phyloP scores from a whole-genome alignment of 92 coral and sea anemone species.

The Bergia puertoricense region DNA sequence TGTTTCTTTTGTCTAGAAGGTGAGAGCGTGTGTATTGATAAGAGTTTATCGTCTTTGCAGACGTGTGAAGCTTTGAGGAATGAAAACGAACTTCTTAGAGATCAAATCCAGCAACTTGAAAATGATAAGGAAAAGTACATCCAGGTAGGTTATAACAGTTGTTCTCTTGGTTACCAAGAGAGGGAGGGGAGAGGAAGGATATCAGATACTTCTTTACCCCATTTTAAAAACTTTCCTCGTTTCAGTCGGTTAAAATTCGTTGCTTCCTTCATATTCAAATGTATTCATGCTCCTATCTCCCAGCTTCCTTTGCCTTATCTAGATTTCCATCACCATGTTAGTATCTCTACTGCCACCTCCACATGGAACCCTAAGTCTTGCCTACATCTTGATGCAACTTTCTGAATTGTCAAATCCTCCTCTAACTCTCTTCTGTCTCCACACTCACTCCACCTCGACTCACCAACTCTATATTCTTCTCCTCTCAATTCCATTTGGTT shows the following conservation, averaged over 20 bases:
- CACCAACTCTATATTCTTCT: background rate
- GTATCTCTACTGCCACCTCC: background rate
- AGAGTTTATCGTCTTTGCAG: background rate
- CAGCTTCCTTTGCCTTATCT: background rate
- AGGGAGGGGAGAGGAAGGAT: background rate
- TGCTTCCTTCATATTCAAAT: background rate
- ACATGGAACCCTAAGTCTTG: background rate
- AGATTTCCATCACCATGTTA: background rate
- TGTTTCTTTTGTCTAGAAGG: background rate
- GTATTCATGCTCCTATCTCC: background rate
- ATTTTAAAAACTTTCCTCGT: background rate
- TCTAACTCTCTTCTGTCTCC: conserved; percentile 4
- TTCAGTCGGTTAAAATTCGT: conserved; percentile 1
- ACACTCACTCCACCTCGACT: background rate
- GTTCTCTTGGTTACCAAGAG: background rate
- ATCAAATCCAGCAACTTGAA: conserved; percentile 35
- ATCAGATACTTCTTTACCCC: background rate
- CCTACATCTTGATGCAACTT: background rate
- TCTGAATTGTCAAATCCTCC: background rate
- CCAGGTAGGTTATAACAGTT: conserved; percentile 1
- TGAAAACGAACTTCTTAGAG: conserved; percentile 27
- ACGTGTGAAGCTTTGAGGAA: conserved; percentile 40
- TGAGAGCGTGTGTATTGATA: background rate
- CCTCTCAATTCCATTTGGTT: background rate
- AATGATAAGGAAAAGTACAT: conserved; percentile 12